phyloP scores from a whole-genome alignment of 2,797 vertebrate species.

The Coluber constrictor region DNA sequence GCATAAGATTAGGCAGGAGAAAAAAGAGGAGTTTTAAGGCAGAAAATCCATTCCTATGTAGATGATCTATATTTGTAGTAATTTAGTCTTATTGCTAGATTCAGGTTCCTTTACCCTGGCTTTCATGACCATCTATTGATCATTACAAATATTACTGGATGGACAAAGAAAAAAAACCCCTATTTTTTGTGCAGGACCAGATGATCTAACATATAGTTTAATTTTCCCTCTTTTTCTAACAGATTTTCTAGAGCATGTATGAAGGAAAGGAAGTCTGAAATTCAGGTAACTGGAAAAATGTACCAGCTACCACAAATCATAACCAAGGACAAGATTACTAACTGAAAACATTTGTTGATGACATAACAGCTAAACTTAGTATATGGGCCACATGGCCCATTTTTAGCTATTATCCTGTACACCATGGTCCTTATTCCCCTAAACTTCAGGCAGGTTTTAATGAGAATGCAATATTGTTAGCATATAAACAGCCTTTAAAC shows the following conservation, averaged over 20 bases:
- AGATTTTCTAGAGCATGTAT: neutral
- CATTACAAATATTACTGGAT: neutral
- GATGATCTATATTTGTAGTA: neutral
- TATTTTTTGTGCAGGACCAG: neutral
- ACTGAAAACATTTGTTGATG: neutral
- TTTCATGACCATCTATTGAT: neutral
- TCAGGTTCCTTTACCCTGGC: neutral
- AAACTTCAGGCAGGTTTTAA: neutral
- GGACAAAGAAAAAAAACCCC: neutral
- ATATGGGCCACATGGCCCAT: too few species aligned
- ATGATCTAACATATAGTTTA: neutral
- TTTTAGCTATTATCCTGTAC: neutral
- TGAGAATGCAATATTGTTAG: neutral
- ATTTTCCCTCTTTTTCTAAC: neutral
- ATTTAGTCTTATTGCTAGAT: neutral
- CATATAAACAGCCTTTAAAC: neutral
- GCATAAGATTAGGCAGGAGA: neutral
- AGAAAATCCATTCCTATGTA: neutral
- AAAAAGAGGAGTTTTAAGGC: neutral
- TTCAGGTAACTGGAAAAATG: neutral
- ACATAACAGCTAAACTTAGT: neutral
- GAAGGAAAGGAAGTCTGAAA: neutral
- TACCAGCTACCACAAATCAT: neutral
- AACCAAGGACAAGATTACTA: neutral
- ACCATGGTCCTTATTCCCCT: neutral